Conservation (phyloP, 2,888 invertebrate genomes). For the Xanthia icteritia region DNA sequence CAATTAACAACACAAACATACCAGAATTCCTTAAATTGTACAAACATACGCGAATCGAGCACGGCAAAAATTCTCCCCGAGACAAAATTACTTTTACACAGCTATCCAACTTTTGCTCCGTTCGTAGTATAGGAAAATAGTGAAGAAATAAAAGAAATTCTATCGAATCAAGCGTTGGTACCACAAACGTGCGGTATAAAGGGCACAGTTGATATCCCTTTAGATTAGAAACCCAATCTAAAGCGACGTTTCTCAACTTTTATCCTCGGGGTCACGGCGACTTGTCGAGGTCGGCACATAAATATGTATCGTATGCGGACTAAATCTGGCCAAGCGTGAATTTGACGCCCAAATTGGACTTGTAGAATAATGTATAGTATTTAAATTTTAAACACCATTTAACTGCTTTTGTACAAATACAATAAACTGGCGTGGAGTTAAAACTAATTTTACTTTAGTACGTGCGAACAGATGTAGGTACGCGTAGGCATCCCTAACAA, state of each 20-base stretch:
- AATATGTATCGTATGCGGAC: slow-evolving; percentile 66
- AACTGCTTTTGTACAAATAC: slow-evolving; percentile 27
- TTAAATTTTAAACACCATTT: slow-evolving; percentile 35
- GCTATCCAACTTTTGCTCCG: slow-evolving; percentile 53
- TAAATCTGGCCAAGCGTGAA: slow-evolving; percentile 56
- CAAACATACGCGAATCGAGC: slow-evolving; percentile 36
- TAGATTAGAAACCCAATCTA: slow-evolving; percentile 76
- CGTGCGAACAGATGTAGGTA: slow-evolving; percentile 57
- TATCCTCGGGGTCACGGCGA: slow-evolving; percentile 66
- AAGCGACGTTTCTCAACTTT: slow-evolving; percentile 69
- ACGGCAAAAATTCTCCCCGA: slow-evolving; percentile 39
- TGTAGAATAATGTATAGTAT: slow-evolving; percentile 40
- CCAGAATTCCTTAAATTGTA: slow-evolving; percentile 56
- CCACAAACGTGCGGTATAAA: slow-evolving; percentile 70
- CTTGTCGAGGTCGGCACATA: slow-evolving; percentile 61
- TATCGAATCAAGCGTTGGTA: slow-evolving; percentile 63
- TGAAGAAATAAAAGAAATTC: slow-evolving; percentile 67
- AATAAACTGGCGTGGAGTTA: slow-evolving; percentile 33
- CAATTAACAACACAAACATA: slow-evolving; percentile 63
- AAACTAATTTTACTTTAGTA: slow-evolving; percentile 60
- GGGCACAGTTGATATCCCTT: slow-evolving; percentile 71
- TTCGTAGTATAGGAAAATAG: slow-evolving; percentile 40
- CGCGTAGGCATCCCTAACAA: slow-evolving; percentile 53
- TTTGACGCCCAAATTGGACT: slow-evolving; percentile 31
- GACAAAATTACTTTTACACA: slow-evolving; percentile 62